Conservation (phyloP, 2,888 invertebrate species). For the Baronia brevicornis region DNA sequence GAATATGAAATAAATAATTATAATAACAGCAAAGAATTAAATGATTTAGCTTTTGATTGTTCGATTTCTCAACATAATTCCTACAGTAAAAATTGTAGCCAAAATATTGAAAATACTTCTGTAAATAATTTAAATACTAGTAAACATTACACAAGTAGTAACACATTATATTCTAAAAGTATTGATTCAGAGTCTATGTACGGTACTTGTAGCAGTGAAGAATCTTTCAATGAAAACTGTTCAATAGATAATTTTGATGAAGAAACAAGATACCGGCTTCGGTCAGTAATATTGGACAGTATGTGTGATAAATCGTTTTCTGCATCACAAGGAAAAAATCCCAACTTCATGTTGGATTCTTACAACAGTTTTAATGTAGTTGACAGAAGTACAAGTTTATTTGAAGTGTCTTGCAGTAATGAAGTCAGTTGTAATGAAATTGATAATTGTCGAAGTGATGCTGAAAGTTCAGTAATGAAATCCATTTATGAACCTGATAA, state of each 20-base stretch:
- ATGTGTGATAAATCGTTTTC: constrained; percentile 47
- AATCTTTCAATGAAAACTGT: neutral
- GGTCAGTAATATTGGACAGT: constrained; percentile 35
- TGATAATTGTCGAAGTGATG: neutral
- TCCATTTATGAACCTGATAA: constrained; percentile 15
- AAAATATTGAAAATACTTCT: too few relatives aligned
- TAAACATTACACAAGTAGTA: too few relatives aligned
- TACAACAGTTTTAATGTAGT: too few relatives aligned
- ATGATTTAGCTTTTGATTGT: too few relatives aligned
- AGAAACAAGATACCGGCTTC: constrained; percentile 33
- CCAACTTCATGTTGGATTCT: too few relatives aligned
- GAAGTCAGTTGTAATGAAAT: constrained; percentile 4
- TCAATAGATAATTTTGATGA: constrained; percentile 7
- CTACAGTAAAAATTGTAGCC: too few relatives aligned
- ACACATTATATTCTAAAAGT: neutral
- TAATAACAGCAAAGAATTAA: too few relatives aligned
- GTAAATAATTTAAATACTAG: too few relatives aligned
- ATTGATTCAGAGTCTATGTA: constrained; percentile 37
- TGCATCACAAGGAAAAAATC: constrained; percentile 36
- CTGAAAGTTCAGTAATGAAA: constrained; percentile 12
- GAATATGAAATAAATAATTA: too few relatives aligned
- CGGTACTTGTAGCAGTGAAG: constrained; percentile 39
- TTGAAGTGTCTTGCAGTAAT: too few relatives aligned
- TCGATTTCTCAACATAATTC: too few relatives aligned
- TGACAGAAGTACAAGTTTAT: too few relatives aligned